Evolutionary conservation across 2,888 invertebrate species (phyloP).

Genomic region (Isotomurus palustris): DNA sequence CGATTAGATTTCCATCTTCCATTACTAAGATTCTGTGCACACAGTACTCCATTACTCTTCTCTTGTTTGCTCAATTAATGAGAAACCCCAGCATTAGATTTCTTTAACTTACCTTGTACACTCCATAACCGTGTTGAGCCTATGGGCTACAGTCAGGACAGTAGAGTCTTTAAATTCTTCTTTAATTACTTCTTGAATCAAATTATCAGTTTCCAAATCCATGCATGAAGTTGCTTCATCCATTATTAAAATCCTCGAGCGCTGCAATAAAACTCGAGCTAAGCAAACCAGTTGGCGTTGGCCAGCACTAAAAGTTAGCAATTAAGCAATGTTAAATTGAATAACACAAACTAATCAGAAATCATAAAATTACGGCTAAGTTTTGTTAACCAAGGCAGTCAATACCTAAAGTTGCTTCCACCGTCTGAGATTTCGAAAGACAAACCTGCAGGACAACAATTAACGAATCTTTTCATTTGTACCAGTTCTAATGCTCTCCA

Average conservation of each 20-base stretch:
- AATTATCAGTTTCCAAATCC: conserved; percentile 54
- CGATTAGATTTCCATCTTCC: conserved; percentile 48
- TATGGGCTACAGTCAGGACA: conserved; percentile 55
- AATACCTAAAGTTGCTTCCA: too few species aligned
- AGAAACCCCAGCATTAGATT: background rate
- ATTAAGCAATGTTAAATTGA: too few species aligned
- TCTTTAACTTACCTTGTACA: conserved; percentile 59
- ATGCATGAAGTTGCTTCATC: conserved; percentile 58
- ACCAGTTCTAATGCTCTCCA: conserved; percentile 48
- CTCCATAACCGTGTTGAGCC: conserved; percentile 61
- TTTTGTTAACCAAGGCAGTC: too few species aligned
- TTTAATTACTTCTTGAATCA: conserved; percentile 55
- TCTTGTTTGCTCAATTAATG: too few species aligned
- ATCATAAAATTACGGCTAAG: too few species aligned
- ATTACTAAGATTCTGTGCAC: conserved; percentile 48
- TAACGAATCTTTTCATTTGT: conserved; percentile 47
- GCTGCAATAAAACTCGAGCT: conserved; percentile 48
- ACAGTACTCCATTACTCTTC: too few species aligned
- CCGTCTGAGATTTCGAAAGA: too few species aligned
- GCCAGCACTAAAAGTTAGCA: conserved; percentile 47
- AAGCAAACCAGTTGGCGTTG: conserved; percentile 49
- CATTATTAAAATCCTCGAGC: conserved; percentile 51
- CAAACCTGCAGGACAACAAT: too few species aligned
- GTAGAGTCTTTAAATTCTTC: conserved; percentile 53
- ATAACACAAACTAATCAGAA: too few species aligned